These are phyloP conservation scores for Gavia stellata DNA, from an alignment of 2,113 vertebrate species.

Conservation along the genomic window DNA sequence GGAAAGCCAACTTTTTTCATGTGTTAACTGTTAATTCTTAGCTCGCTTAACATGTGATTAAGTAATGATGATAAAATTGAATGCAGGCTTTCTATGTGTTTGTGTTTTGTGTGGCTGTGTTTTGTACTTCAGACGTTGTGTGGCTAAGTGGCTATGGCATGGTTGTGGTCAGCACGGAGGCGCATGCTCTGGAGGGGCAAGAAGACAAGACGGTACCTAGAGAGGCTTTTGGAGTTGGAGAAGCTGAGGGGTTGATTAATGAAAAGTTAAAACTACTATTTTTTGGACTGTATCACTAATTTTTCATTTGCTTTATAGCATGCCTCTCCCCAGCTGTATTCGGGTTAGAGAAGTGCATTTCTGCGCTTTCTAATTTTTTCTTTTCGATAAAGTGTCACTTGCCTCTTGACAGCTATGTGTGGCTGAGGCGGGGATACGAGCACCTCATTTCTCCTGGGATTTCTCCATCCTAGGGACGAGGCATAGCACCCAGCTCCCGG, in stretches of 20 bases:
- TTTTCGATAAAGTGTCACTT: background rate
- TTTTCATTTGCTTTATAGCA: background rate
- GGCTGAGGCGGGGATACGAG: background rate
- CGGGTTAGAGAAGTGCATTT: background rate
- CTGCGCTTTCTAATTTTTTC: background rate
- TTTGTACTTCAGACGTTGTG: background rate
- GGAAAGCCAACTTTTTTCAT: conserved; percentile 68
- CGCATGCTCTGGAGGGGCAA: rapidly evolving
- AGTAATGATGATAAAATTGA: conserved; percentile 44
- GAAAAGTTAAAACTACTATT: background rate
- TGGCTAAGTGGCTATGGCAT: background rate
- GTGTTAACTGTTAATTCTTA: conserved; percentile 64
- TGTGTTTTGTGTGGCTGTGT: background rate
- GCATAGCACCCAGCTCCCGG: background rate
- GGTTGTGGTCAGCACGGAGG: background rate
- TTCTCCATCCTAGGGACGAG: background rate
- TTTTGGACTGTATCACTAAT: background rate
- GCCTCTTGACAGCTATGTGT: rapidly evolving
- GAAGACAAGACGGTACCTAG: background rate
- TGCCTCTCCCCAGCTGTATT: background rate
- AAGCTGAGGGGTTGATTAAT: background rate
- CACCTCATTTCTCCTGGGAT: rapidly evolving
- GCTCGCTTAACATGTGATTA: conserved; percentile 62
- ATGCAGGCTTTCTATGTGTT: conserved; percentile 13
- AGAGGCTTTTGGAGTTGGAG: background rate